Evolutionary conservation across 2,888 invertebrate species (phyloP).

Genomic region (Lasioglossum vierecki): DNA sequence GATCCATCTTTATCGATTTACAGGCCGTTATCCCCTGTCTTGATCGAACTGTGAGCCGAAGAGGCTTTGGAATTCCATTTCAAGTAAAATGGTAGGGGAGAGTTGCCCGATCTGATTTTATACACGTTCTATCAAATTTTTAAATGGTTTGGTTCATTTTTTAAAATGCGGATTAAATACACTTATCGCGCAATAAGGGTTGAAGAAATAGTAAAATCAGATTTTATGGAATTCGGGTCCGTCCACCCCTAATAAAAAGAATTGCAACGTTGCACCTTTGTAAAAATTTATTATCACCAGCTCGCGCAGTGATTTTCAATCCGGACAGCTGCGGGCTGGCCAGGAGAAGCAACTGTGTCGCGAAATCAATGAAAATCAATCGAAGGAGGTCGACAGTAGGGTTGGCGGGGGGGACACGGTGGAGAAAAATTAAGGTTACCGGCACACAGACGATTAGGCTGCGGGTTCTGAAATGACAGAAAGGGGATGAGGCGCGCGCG

Average conservation of each 20-base stretch:
- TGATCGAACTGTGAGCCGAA: not conserved
- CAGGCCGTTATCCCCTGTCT: not conserved
- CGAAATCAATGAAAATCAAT: conserved; percentile 44
- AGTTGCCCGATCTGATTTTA: no score
- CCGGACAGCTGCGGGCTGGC: conserved; percentile 2
- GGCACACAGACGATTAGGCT: conserved; percentile 54
- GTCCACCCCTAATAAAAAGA: no score
- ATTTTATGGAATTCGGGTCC: no score
- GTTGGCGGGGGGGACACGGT: no score
- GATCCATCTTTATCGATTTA: not conserved
- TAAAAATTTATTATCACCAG: not conserved
- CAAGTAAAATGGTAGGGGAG: not conserved
- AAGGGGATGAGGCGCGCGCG: conserved; percentile 27
- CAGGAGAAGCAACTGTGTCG: conserved; percentile 3
- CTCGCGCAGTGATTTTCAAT: conserved; percentile 21
- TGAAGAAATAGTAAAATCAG: no score
- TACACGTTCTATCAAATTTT: no score
- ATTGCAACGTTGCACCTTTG: not conserved
- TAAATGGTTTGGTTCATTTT: no score
- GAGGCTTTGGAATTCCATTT: not conserved
- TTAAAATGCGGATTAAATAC: no score
- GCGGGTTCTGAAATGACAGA: conserved; percentile 41
- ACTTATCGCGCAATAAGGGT: no score
- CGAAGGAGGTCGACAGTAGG: not conserved
- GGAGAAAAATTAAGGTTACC: conserved; percentile 68